Conservation (phyloP, 1,140 invertebrate genomes). For the Theocolax elegans region DNA sequence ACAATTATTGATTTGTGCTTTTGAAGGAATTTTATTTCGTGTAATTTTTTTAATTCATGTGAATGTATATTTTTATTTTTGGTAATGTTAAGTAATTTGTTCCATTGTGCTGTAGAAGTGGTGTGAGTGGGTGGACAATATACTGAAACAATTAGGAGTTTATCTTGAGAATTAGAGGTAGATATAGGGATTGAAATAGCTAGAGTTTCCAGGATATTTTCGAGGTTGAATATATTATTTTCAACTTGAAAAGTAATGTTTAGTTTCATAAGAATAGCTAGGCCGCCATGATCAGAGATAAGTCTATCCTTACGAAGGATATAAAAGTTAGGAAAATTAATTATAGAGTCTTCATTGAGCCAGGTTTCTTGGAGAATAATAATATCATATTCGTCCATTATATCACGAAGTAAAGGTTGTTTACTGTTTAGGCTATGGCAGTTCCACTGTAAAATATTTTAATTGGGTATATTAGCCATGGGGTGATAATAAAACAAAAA, state of each 20-base stretch:
- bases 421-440: too few relatives aligned
- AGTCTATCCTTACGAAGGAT: neutral
- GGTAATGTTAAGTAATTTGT: too few relatives aligned
- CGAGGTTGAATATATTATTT: neutral
- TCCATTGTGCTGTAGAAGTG: too few relatives aligned
- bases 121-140: neutral
- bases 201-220: neutral
- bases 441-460: too few relatives aligned
- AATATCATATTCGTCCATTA: neutral
- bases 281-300: neutral
- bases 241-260: constrained; percentile 1
- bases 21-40: too few relatives aligned
- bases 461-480: too few relatives aligned
- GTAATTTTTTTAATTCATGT: too few relatives aligned
- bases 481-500: too few relatives aligned
- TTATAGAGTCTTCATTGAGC: neutral
- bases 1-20: too few relatives aligned
- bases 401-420: neutral
- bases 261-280: neutral
- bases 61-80: too few relatives aligned
- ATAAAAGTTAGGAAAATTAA: neutral
- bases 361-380: neutral
- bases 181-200: neutral
- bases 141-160: neutral
- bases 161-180: neutral